Evolutionary conservation across 53 echinoderm and acorn worm species (phyloP).

Genomic region (Paracentrotus lividus): DNA sequence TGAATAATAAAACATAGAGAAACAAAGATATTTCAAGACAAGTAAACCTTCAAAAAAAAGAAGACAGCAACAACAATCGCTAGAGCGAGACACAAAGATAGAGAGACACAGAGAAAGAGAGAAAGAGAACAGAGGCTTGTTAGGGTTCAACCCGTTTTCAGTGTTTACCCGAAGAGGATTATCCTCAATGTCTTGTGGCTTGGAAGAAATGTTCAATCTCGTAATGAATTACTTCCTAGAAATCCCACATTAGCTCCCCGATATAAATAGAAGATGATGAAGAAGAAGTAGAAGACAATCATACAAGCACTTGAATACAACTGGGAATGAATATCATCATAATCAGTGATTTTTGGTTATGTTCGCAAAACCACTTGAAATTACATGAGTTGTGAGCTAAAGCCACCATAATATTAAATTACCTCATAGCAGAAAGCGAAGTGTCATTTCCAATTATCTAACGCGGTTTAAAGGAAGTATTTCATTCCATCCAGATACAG

Average conservation of each 20-base stretch:
- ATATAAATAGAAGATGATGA: neutral
- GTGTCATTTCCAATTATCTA: neutral
- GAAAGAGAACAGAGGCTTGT: neutral
- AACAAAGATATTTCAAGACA: neutral
- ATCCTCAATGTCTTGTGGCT: slow-evolving; percentile 31
- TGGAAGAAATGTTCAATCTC: slow-evolving; percentile 14
- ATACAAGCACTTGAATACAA: neutral
- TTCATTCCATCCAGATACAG: neutral
- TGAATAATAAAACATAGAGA: neutral
- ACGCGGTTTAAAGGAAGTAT: neutral
- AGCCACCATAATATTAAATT: neutral
- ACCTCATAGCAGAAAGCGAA: neutral
- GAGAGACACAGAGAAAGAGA: neutral
- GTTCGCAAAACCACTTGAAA: slow-evolving; percentile 1
- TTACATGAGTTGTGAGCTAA: neutral
- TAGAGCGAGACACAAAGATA: neutral
- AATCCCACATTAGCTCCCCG: neutral
- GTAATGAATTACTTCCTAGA: slow-evolving; percentile 47
- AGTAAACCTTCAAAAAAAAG: neutral
- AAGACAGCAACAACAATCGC: too few species aligned
- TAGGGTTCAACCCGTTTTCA: neutral
- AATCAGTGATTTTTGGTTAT: neutral
- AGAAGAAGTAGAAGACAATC: neutral
- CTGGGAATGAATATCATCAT: slow-evolving; percentile 16
- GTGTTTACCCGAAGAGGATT: slow-evolving; percentile 15